phyloP scores from a whole-genome alignment of 1,140 invertebrate genomes.

The Lineus longissimus region DNA sequence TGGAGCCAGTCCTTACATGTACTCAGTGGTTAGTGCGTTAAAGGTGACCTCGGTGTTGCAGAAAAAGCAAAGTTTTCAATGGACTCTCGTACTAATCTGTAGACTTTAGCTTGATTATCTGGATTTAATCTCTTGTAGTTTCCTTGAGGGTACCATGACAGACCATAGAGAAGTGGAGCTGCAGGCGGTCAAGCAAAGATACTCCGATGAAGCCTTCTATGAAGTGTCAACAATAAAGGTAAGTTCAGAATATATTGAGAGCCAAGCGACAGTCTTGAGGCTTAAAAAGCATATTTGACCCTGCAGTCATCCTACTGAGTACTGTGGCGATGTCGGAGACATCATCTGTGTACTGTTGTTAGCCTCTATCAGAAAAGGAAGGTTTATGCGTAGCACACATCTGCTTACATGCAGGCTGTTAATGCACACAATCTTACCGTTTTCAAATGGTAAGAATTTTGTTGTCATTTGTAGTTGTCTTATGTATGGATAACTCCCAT shows the following conservation, averaged over 20 bases:
- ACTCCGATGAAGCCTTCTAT: slow-evolving; percentile 37
- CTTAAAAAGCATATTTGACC: background rate
- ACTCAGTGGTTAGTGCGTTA: background rate
- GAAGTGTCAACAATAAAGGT: slow-evolving; percentile 40
- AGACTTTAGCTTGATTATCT: background rate
- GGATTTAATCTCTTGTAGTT: slow-evolving; percentile 27
- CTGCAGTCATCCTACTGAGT: background rate
- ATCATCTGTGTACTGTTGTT: background rate
- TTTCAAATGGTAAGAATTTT: too few relatives aligned
- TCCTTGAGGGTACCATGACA: slow-evolving; percentile 40
- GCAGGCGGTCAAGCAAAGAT: slow-evolving; percentile 46
- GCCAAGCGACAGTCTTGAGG: background rate
- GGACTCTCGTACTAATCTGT: background rate
- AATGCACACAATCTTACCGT: too few relatives aligned
- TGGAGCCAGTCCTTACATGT: background rate
- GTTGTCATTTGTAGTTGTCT: too few relatives aligned
- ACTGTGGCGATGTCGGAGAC: background rate
- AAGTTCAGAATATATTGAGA: slow-evolving; percentile 4
- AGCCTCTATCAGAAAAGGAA: too few relatives aligned
- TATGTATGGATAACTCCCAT: background rate
- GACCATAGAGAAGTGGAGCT: slow-evolving; percentile 43
- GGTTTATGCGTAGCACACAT: too few relatives aligned
- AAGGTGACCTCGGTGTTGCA: background rate
- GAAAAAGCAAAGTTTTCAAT: background rate
- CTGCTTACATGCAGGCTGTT: too few relatives aligned